phyloP scores from a whole-genome alignment of 2,797 vertebrate species.

The Schizopygopsis pylzovi region DNA sequence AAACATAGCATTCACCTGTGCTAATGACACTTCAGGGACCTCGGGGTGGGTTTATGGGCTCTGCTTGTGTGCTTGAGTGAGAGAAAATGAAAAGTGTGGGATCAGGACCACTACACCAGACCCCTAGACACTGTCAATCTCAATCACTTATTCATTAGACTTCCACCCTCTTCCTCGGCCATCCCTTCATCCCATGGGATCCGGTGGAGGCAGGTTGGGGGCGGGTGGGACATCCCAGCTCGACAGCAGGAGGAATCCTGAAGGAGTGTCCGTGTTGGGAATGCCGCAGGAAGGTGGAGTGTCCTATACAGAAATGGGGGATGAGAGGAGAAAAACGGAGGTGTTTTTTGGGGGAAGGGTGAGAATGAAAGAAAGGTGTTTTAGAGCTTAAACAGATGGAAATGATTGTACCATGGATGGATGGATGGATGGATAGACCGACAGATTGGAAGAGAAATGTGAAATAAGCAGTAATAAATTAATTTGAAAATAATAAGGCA shows the following conservation, averaged over 20 bases:
- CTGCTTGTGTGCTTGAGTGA: slow-evolving; percentile 55
- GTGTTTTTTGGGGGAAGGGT: slow-evolving; percentile 40
- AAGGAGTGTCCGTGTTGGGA: slow-evolving; percentile 68
- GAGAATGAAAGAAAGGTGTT: slow-evolving; percentile 25
- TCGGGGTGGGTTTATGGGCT: slow-evolving; percentile 50
- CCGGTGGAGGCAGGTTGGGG: slow-evolving; percentile 59
- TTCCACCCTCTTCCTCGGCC: slow-evolving; percentile 55
- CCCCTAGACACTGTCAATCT: slow-evolving; percentile 76
- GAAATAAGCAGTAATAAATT: neutral
- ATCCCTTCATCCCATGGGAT: slow-evolving; percentile 70
- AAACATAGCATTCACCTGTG: slow-evolving; percentile 16
- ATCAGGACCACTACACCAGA: slow-evolving; percentile 55
- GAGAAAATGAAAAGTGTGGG: slow-evolving; percentile 43
- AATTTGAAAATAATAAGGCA: neutral
- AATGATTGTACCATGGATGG: slow-evolving; percentile 26
- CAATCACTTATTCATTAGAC: slow-evolving; percentile 84
- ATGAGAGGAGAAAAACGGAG: slow-evolving; percentile 53
- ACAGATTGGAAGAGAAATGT: slow-evolving; percentile 41
- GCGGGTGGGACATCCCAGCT: slow-evolving; percentile 68
- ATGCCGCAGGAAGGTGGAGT: slow-evolving; percentile 60
- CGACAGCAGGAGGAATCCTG: slow-evolving; percentile 72
- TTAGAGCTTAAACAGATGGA: slow-evolving; percentile 32
- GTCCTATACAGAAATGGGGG: slow-evolving; percentile 69
- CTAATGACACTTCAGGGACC: slow-evolving; percentile 37
- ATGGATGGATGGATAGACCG: neutral